Evolutionary conservation across 1,140 invertebrate genomes (phyloP), one percentile per base, ranked within the genome.

Genomic region (Apis florea): DNA sequence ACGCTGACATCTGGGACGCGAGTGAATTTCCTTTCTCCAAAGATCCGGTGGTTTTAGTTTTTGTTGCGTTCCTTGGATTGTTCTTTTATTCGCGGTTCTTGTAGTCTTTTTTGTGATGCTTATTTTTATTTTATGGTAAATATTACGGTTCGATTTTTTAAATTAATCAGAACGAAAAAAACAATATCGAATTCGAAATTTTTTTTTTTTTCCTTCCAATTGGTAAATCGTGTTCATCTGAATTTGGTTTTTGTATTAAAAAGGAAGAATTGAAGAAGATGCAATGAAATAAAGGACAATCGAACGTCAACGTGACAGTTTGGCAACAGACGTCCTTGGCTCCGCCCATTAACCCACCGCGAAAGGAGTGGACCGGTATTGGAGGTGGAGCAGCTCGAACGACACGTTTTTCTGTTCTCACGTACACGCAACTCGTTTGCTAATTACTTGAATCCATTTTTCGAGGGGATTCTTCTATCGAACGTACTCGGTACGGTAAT

Each of bases 341-440:
- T 76, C 78, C 84, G 78, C 83, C 83, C 81, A 88, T 82, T 78
- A 81, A 81, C 73, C 49, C 56, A 61, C 56, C 61, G 53, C 83
- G 83, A 87, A 87, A 83, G 79, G 83, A 79, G 68, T 83, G 68
- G 73, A 83, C 76, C 85, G 58, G n/a, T 59, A 13, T 40, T 51
- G 76, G 82, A 88, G 78, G 75, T 85, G 75, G 64, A 81, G 63
- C 67, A 47, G 64, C 68, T 54, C 24, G 21, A 73, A 74, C 26
- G 59, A 51, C 19, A 63, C 47, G 56, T 87, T 78, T 87, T 87
- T 79, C 40, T 58, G 40, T 72, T 56, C 74, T 77, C 71, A 12
- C 19, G 71, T 75, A 53, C 71, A 75, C 63, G 71, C 79, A 75
- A 66, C 53, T 12, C 19, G 53, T 24, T 54, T 24, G 58, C 24